Base-by-base conservation (phyloP, 2,888 invertebrate species). In the Allygus modestus region DNA sequence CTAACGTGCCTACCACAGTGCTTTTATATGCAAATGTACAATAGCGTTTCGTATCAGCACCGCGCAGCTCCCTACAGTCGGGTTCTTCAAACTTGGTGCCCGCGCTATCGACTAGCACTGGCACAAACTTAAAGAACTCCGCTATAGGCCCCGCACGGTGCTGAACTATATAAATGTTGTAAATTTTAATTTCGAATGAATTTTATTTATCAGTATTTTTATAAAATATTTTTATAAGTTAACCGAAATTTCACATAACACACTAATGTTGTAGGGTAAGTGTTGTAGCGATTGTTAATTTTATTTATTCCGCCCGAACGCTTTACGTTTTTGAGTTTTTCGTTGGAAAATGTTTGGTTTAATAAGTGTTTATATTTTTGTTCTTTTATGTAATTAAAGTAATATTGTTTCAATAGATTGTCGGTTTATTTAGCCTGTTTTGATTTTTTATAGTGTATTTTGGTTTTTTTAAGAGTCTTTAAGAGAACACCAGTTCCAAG, bases 191-290 rank as follows among this genome's bases (percentile, higher is more conserved):
- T 79, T 79, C 11, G 51, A 51, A 54, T 31, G 20, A 33, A 77
- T 33, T 79, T 79, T 79, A 79, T 79, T 79, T 79, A 58, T 79
- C 79, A 79, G 79, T 79, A 79, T 79, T 79, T 79, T 79, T 79
- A 79, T 79, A 79, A 79, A 79, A 58, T 79, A 79, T 79, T 79
- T 77, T 79, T 79, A 79, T 79, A 79, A 79, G 79, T 79, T 77
- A 28, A 77, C 46, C n/a, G 43, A 23, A 51, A 77, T 12, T 33
- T 37, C 58, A 79, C 26, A 51, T 79, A 79, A 79, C 79, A 28
- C 58, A 79, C 51, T 79, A 79, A 79, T 51, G 79, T 31, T n/a
- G 37, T 79, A 79, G 79, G 37, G 58, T 79, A 79, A 79, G 31
- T 77, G 77, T 79, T 79, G 58, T 79, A 79, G 79, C n/a, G 46